phyloP scores from a whole-genome alignment of 2,797 vertebrate species.

The Amazona finschi region DNA sequence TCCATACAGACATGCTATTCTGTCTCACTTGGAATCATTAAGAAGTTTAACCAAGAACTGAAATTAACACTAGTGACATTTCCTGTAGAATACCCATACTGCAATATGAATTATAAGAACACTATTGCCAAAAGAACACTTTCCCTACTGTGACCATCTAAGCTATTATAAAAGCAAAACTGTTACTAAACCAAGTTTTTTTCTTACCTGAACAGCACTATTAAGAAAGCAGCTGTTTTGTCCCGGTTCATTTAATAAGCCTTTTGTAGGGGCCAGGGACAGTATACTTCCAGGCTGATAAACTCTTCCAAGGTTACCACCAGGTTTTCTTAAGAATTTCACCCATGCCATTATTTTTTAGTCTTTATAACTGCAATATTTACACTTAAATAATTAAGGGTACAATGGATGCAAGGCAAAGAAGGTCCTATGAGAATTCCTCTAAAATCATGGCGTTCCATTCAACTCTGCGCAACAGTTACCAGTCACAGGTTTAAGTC shows the following conservation, averaged over 20 bases:
- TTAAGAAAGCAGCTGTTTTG: conserved; percentile 99
- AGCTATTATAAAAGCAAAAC: neutral
- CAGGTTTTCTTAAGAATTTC: conserved; percentile 90
- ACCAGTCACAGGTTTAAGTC: neutral
- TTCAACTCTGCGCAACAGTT: neutral
- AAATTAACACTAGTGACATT: neutral
- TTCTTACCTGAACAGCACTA: conserved; percentile 94
- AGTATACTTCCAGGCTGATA: conserved; percentile 96
- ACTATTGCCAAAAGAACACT: neutral
- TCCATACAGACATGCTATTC: neutral
- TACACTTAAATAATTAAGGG: neutral
- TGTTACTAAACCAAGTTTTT: neutral
- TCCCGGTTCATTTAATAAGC: conserved; percentile 94
- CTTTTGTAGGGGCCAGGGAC: conserved; percentile 95
- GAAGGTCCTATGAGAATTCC: neutral
- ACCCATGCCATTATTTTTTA: conserved; percentile 93
- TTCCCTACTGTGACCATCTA: neutral
- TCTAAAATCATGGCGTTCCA: neutral
- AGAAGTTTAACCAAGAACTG: neutral
- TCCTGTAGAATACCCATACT: neutral
- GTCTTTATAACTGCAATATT: neutral
- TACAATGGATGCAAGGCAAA: conserved; percentile 36
- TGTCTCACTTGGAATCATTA: neutral
- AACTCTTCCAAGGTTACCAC: conserved; percentile 90
- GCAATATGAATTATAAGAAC: neutral